Conservation (phyloP, 2,113 vertebrate genomes). For the Aphyosemion australe region DNA sequence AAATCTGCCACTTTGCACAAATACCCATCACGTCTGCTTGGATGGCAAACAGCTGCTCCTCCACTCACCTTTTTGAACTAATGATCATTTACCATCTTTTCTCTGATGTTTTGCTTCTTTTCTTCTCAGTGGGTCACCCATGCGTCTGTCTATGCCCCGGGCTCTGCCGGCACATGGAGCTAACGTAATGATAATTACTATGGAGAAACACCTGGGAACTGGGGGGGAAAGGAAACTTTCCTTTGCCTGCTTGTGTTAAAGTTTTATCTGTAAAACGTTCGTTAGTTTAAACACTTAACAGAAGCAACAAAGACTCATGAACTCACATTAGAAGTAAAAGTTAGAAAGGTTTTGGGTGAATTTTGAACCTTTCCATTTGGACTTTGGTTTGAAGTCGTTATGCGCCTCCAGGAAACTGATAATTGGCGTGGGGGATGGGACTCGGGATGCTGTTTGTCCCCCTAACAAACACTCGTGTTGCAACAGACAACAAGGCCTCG, state of each 20-base stretch:
- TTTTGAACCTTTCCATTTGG: background rate
- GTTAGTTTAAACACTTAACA: no score
- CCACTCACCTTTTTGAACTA: background rate
- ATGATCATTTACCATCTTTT: constrained; percentile 1
- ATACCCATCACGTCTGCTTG: no score
- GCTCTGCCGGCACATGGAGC: constrained; percentile 1
- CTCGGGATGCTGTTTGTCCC: background rate
- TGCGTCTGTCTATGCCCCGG: constrained; percentile 32
- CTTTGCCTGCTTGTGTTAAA: no score
- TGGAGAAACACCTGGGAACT: constrained; percentile 56
- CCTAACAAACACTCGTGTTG: constrained; percentile 3
- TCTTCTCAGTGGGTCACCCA: constrained; percentile 25
- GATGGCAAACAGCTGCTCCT: constrained; percentile 21
- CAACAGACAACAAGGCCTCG: background rate
- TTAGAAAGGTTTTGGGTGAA: background rate
- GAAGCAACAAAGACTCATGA: no score
- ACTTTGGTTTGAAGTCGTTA: background rate
- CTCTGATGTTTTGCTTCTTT: constrained; percentile 3
- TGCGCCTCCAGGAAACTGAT: constrained; percentile 16
- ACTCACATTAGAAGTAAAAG: no score
- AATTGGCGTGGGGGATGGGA: constrained; percentile 14
- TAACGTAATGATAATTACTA: constrained; percentile 27
- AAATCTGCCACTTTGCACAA: background rate
- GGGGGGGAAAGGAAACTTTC: constrained; percentile 15
- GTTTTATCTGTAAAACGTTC: no score